Evolutionary conservation across 2,113 vertebrate genomes (phyloP), one percentile per base, ranked within the genome.

Genomic region (Lampris incognitus): DNA sequence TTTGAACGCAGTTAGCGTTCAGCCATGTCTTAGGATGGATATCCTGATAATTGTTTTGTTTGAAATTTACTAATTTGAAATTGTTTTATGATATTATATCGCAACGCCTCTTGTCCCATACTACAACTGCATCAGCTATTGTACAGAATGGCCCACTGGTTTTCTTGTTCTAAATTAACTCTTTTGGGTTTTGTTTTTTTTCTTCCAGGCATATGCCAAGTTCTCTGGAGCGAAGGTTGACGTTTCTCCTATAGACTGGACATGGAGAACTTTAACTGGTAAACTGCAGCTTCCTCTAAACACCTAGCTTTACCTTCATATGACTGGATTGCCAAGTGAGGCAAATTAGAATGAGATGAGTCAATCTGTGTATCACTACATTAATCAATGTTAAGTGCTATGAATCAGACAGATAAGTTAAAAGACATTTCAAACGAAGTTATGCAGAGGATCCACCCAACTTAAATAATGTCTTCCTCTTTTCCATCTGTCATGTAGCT

Each of bases 221-320:
- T 99, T 99, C 94, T 94, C 95, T 71, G 96, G 96, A 37, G 97
- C 97, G 79, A 95, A 96, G 3, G 58, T 99, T 70, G 92, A 87
- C 77, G 91, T 98, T 86, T 95, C 87, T 86, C 87, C 92, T 37
- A 84, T 98, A 78, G 96, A 95, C 92, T 95, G 95, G 87, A 96
- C 95, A 68, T 98, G 97, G 97, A 96, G 93, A 86, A 94, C 94
- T 54, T 89, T 94, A 1, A 96, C 96, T 97, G 97, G 98, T 99
- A 95, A n/a, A 73, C 70, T 65, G 24, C 58, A 82, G 56, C 61
- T 59, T 65, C 8, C 36, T 40, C 9, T 76, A 66, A 79, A 58
- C 6, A 4, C 44, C 4, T 46, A 24, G 24, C 24, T 24, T 24
- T 24, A 24, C 0, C 24, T 24, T 4, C 44, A 46, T 46, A 7